Evolutionary conservation across 2,888 invertebrate species (phyloP).

Genomic region (Drymonia ruficornis): DNA sequence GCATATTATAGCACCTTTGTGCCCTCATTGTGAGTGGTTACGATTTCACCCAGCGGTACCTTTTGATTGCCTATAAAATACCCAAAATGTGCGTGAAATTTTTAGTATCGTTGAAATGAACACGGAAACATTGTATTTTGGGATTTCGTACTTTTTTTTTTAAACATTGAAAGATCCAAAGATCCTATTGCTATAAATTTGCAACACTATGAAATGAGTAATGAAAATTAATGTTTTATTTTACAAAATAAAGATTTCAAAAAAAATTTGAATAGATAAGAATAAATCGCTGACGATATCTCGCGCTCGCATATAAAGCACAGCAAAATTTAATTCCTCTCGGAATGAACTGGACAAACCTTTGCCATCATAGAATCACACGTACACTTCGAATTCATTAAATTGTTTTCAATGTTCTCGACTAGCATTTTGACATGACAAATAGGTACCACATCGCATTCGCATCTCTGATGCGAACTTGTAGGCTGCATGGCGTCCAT

Average conservation of each 20-base stretch:
- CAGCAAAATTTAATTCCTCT: conserved; percentile 9
- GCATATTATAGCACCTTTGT: background rate
- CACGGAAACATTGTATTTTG: background rate
- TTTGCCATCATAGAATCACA: conserved; percentile 66
- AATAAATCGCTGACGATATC: background rate
- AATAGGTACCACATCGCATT: conserved; percentile 69
- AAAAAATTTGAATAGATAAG: background rate
- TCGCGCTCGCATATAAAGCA: background rate
- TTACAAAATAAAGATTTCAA: background rate
- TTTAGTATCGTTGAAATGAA: conserved; percentile 1
- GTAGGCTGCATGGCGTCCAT: background rate
- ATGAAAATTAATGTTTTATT: background rate
- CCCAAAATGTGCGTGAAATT: background rate
- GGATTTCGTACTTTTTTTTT: background rate
- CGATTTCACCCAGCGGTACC: background rate
- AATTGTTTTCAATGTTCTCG: conserved; percentile 67
- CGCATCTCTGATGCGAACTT: conserved; percentile 46
- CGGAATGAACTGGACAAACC: conserved; percentile 69
- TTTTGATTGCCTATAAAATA: conserved; percentile 4
- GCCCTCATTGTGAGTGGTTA: background rate
- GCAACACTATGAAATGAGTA: background rate
- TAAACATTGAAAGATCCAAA: too few species aligned
- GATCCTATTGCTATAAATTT: too few species aligned
- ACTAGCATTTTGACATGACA: conserved; percentile 79
- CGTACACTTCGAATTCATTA: conserved; percentile 62